These are phyloP conservation scores for Mirounga angustirostris DNA, from an alignment of 2,113 vertebrate species.

Conservation along the genomic window DNA sequence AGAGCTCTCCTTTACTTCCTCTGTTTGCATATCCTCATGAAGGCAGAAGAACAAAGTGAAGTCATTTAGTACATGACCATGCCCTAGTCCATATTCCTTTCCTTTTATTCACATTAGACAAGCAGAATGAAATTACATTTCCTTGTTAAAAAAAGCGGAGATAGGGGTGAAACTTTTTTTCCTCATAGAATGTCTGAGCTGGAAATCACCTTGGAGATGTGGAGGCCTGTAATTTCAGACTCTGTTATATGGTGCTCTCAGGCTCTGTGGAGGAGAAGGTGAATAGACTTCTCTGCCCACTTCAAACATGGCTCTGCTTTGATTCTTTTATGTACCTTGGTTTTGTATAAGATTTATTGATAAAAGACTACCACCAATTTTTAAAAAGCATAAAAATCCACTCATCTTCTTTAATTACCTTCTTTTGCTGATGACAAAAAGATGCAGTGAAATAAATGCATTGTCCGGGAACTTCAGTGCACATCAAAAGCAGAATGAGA, in stretches of 20 bases:
- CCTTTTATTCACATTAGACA: constrained; percentile 10
- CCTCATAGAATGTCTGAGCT: neutral
- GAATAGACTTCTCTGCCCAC: neutral
- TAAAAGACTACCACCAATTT: neutral
- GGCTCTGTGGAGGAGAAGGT: neutral
- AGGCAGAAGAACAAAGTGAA: neutral
- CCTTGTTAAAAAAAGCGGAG: neutral
- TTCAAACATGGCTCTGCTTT: neutral
- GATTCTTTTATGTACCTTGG: neutral
- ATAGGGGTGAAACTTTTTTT: neutral
- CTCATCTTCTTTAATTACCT: neutral
- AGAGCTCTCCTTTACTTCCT: too few species aligned
- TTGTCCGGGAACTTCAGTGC: neutral
- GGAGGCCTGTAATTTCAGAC: neutral
- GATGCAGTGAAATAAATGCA: neutral
- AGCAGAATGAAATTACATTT: neutral
- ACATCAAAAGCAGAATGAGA: neutral
- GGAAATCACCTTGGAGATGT: neutral
- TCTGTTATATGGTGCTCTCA: fast-evolving
- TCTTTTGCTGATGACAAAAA: neutral
- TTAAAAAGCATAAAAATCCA: constrained; percentile 26
- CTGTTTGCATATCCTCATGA: neutral
- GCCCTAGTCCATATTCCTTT: neutral
- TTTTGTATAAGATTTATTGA: neutral
- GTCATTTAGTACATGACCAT: too few species aligned